Evolutionary conservation across 2,797 vertebrate species (phyloP).

Genomic region (Myotis planiceps): DNA sequence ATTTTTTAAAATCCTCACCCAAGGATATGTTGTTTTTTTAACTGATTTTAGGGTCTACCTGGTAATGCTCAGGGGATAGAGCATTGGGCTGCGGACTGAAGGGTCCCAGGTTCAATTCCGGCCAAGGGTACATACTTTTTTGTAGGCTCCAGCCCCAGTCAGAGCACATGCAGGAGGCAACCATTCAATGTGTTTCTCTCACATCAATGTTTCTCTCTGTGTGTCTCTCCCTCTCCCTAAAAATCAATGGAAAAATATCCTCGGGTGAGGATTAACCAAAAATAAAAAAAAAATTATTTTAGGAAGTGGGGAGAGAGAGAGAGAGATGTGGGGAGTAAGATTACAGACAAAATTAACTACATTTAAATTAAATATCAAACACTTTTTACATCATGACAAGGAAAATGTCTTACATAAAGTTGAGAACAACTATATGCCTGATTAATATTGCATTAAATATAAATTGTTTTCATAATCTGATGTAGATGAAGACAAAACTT

Average conservation of each 20-base stretch:
- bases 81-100: background rate
- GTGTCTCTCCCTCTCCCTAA: background rate
- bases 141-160: background rate
- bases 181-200: background rate
- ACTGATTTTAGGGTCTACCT: background rate
- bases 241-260: background rate
- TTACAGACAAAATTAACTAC: background rate
- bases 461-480: background rate
- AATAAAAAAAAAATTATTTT: too few relatives aligned
- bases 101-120: background rate
- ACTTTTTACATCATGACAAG: background rate
- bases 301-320: too few relatives aligned
- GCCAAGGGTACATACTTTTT: background rate
- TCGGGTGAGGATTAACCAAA: background rate
- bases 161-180: background rate
- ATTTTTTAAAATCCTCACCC: too few relatives aligned
- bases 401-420: conserved; percentile 1
- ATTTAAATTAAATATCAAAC: background rate
- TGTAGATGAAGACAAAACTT: conserved; percentile 82
- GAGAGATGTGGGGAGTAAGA: background rate
- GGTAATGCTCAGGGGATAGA: background rate
- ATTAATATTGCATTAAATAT: background rate
- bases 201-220: background rate
- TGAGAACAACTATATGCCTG: background rate
- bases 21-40: too few relatives aligned